Evolutionary conservation across 2,113 vertebrate species (phyloP).

Genomic region (Furnarius figulus): DNA sequence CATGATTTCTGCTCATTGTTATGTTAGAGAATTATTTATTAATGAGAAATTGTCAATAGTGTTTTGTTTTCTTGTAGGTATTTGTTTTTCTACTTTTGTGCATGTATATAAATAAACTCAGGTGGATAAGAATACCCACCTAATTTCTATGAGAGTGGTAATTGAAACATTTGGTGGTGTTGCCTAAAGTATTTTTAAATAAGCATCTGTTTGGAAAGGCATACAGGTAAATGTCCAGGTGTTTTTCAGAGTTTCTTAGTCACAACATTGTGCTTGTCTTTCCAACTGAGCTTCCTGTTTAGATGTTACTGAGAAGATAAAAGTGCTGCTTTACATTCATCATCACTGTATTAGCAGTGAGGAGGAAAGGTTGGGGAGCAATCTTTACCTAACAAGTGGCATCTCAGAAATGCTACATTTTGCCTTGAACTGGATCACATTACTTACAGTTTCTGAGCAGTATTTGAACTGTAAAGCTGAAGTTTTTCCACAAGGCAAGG

Average conservation of each 20-base stretch:
- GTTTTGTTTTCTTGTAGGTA: neutral
- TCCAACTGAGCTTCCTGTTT: neutral
- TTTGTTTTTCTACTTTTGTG: neutral
- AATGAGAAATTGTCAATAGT: neutral
- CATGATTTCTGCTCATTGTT: neutral
- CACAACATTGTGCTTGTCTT: neutral
- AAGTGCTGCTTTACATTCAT: neutral
- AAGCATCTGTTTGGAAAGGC: neutral
- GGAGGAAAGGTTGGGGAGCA: neutral
- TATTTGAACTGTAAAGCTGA: neutral
- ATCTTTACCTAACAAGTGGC: neutral
- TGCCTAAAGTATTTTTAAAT: neutral
- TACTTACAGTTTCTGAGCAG: neutral
- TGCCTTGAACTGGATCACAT: neutral
- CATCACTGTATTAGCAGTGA: neutral
- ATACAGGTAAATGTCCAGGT: neutral
- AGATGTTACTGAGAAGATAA: neutral
- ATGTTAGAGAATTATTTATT: neutral
- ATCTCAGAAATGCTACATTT: neutral
- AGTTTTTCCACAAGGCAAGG: neutral
- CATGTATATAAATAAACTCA: neutral
- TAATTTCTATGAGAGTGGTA: neutral
- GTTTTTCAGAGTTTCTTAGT: neutral
- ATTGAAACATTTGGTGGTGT: neutral
- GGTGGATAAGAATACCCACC: neutral